Conservation (phyloP, 2,113 vertebrate genomes). For the Saccopteryx bilineata region DNA sequence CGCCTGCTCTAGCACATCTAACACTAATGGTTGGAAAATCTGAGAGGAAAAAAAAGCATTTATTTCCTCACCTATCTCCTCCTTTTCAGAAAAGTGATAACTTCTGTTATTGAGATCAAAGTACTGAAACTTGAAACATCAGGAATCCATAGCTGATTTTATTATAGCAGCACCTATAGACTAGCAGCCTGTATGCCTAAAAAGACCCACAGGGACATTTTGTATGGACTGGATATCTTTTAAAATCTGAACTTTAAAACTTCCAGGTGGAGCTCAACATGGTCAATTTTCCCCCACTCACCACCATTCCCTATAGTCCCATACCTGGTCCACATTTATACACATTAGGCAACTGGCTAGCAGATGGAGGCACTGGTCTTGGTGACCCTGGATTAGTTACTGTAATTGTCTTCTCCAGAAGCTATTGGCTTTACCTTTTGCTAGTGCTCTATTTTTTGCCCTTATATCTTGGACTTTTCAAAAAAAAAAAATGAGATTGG, state of each 20-base stretch:
- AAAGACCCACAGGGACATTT: neutral
- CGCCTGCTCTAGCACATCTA: neutral
- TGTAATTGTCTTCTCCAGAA: neutral
- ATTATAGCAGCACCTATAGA: neutral
- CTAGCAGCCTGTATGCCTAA: neutral
- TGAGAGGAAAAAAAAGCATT: neutral
- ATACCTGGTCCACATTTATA: neutral
- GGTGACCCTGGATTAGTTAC: neutral
- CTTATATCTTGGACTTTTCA: neutral
- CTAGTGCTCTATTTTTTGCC: neutral
- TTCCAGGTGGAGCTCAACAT: neutral
- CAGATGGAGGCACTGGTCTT: neutral
- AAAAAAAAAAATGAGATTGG: neutral
- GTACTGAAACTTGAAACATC: neutral
- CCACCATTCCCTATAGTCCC: neutral
- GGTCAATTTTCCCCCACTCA: neutral
- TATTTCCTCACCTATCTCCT: neutral
- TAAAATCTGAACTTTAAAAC: neutral
- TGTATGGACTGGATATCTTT: neutral
- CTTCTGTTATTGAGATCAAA: neutral
- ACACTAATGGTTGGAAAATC: neutral
- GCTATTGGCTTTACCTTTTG: neutral
- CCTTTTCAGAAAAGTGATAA: conserved; percentile 11
- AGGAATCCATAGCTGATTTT: neutral
- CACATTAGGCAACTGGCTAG: neutral